Evolutionary conservation across 2,888 invertebrate genomes (phyloP), one percentile per base, ranked within the genome.

Genomic region (Spatulosminthurus flaviceps): DNA sequence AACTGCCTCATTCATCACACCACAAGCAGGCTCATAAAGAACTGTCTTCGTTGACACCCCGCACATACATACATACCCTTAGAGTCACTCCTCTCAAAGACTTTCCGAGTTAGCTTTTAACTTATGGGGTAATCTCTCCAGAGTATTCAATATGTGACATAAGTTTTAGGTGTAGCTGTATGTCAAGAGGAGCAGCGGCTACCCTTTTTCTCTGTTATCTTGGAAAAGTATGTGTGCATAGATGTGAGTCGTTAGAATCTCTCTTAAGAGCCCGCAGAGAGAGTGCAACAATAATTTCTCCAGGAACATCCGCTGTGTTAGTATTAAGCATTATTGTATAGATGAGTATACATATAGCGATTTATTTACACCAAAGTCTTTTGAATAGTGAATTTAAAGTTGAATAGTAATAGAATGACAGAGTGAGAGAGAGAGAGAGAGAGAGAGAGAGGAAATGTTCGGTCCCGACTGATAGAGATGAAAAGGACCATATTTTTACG

Each of bases 1-100:
- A 80, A 78, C 43, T 73, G 28, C 73, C 66, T 78, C 77, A 80
- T 80, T 74, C 80, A 80, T 80, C 80, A 80, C 80, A 80, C 80
- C 73, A 60, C 77, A 78, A 80, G 80, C 78, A 80, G 80, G 69
- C 67, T 74, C 72, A 77, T 79, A 79, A 79, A 79, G 79, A 72
- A 77, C 72, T 77, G 77, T 66, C 67, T 75, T 69, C 64, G 80
- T 77, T 77, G 80, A 61, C 71, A 61, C 66, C 43, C n/a, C 43
- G 70, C 29, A 64, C 22, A 41, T 64, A 74, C 26, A 21, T 61
- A 60, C 26, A 19, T 34, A 75, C 13, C 22, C 42, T n/a, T 42
- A 19, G 41, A 71, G 43, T 43, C 16, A 4, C 16, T 11, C 9
- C 16, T 4, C 16, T 11, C 5, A 51, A 51, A 16, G 16, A 4